phyloP scores from a whole-genome alignment of 2,113 vertebrate genomes.

The Setophaga coronata region DNA sequence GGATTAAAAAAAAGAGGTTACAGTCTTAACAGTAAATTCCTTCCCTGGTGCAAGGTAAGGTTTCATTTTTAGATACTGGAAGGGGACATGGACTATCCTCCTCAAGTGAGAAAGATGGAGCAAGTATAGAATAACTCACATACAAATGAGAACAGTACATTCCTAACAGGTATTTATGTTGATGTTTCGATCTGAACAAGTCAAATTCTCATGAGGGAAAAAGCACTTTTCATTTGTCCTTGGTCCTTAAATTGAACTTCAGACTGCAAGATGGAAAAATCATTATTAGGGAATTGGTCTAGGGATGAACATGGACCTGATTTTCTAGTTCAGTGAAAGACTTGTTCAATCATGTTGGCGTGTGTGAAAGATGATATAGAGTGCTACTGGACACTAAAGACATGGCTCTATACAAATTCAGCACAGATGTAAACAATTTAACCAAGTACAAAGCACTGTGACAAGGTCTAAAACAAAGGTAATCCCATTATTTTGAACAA shows the following conservation, averaged over 20 bases:
- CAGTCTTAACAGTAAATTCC: background rate
- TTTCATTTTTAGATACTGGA: background rate
- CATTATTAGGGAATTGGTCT: background rate
- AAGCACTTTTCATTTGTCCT: background rate
- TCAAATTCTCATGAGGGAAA: background rate
- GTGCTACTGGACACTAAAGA: background rate
- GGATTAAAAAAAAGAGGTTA: background rate
- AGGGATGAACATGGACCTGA: background rate
- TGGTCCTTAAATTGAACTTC: conserved; percentile 7
- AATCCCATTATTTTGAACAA: background rate
- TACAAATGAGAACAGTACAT: background rate
- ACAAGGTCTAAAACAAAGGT: background rate
- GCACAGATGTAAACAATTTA: background rate
- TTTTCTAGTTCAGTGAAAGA: conserved; percentile 1
- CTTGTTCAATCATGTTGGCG: background rate
- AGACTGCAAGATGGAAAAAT: conserved; percentile 19
- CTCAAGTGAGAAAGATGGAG: background rate
- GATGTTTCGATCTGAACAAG: background rate
- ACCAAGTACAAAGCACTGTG: background rate
- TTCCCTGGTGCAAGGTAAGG: background rate
- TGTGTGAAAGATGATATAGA: background rate
- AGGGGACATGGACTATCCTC: background rate
- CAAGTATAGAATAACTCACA: background rate
- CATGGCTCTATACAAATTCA: background rate
- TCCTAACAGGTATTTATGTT: background rate